Conservation (phyloP, 2,113 vertebrate genomes). For the Aspiorhynchus laticeps region DNA sequence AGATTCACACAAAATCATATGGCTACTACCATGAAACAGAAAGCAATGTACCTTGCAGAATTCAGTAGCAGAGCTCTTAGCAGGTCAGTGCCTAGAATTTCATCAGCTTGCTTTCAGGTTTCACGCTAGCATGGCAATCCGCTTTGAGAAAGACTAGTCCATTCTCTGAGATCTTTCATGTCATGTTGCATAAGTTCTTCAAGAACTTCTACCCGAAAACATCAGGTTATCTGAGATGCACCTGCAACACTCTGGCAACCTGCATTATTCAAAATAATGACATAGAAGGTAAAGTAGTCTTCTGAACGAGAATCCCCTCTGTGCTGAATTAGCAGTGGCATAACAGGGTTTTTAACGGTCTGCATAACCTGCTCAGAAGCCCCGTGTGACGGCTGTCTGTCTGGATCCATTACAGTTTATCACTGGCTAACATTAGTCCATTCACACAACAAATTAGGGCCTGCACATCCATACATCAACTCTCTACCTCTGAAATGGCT, state of each 20-base stretch:
- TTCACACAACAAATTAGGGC: constrained; percentile 22
- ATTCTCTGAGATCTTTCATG: constrained; percentile 16
- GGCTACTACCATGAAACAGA: neutral
- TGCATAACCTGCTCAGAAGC: constrained; percentile 66
- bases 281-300: neutral
- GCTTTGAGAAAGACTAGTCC: neutral
- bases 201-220: neutral
- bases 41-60: neutral
- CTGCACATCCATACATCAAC: neutral
- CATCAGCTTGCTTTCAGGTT: constrained; percentile 18
- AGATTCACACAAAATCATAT: neutral
- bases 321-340: constrained; percentile 70
- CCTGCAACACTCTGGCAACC: constrained; percentile 6
- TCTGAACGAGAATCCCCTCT: constrained; percentile 47
- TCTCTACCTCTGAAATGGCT: constrained; percentile 54
- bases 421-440: constrained; percentile 50
- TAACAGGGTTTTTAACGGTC: constrained; percentile 73
- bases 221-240: neutral
- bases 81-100: neutral
- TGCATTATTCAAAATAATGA: constrained; percentile 25
- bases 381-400: constrained; percentile 58
- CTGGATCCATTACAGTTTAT: constrained; percentile 67
- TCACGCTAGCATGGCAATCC: neutral
- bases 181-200: constrained; percentile 21
- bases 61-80: neutral